phyloP scores from a whole-genome alignment of 2,797 vertebrate genomes.

The Siniperca undulata region DNA sequence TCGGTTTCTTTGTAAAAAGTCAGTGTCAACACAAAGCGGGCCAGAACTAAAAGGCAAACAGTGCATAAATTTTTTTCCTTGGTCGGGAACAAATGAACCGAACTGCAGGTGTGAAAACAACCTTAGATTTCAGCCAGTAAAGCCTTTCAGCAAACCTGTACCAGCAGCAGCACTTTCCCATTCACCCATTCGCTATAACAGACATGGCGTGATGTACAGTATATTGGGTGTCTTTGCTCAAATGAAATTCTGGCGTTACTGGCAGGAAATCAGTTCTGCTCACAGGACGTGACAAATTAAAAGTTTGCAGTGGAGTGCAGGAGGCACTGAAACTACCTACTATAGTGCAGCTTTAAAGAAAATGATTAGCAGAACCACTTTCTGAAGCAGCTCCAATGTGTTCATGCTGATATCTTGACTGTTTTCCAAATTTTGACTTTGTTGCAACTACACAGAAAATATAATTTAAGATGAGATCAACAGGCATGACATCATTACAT shows the following conservation, averaged over 20 bases:
- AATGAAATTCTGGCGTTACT: slow-evolving; percentile 1
- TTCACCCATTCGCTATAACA: slow-evolving; percentile 3
- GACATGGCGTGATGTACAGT: background rate
- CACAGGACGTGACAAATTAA: slow-evolving; percentile 27
- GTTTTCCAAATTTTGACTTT: slow-evolving; percentile 1
- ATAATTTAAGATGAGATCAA: background rate
- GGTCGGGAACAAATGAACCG: too few species aligned
- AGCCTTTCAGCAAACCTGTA: background rate
- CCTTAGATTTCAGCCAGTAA: background rate
- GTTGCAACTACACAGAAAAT: background rate
- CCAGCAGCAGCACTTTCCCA: slow-evolving; percentile 1
- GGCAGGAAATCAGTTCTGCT: slow-evolving; percentile 28
- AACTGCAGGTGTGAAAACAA: too few species aligned
- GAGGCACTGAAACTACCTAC: background rate
- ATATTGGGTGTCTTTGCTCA: slow-evolving; percentile 9
- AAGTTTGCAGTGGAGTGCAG: slow-evolving; percentile 5
- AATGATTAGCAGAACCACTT: slow-evolving; percentile 12
- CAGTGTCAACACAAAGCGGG: background rate
- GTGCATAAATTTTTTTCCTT: background rate
- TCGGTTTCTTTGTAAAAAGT: background rate
- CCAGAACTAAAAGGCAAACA: background rate
- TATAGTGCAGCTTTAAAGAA: slow-evolving; percentile 32
- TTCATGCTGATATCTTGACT: background rate
- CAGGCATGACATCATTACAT: background rate
- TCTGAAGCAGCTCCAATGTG: background rate